Evolutionary conservation across 2,113 vertebrate species (phyloP), one percentile per base, ranked within the genome.

Genomic region (Prolemur simus): DNA sequence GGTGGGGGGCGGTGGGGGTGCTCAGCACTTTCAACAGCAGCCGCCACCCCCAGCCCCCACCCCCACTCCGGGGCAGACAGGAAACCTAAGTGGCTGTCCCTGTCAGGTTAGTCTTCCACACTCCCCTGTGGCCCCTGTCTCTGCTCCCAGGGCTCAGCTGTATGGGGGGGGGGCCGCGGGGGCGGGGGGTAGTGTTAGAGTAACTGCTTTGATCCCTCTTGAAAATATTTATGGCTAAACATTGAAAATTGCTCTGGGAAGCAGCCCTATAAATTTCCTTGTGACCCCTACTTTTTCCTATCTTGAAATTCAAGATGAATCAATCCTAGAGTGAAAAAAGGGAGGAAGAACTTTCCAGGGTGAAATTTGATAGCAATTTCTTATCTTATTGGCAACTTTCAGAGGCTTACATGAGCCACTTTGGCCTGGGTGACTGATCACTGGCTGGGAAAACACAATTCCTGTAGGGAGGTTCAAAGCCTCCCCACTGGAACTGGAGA

Each of bases 361-460:
- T 49, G 95, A 42, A 89, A 97, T 92, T 66, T 88, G 89, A 96
- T 92, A 92, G 25, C 56, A 68, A 76, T 96, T 37, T 90, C 58
- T 96, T 98, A 97, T 97, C 80, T 98, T 96, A 89, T 47, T 96
- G 96, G 97, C 94, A 97, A 34, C 63, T 88, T 90, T 84, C 39
- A 42, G 18, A 84, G 71, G 56, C 54, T 97, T 89, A 39, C n/a
- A 17, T 3, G 68, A 96, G 81, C 64, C 84, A 64, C 87, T 98
- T 92, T 91, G 95, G 47, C 88, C 91, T 18, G 68, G 54, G 52
- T 94, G 94, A 86, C 39, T 90, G 92, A 94, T 94, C 39, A 32
- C 13, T 60, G 85, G 37, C 68, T 93, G 15, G 3, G 78, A 69
- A 93, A 92, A 97, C 12, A 97, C 69, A 77, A 23, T 34, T 89